Conservation (phyloP, 2,888 invertebrate genomes). For the Calliphora vomitoria region DNA sequence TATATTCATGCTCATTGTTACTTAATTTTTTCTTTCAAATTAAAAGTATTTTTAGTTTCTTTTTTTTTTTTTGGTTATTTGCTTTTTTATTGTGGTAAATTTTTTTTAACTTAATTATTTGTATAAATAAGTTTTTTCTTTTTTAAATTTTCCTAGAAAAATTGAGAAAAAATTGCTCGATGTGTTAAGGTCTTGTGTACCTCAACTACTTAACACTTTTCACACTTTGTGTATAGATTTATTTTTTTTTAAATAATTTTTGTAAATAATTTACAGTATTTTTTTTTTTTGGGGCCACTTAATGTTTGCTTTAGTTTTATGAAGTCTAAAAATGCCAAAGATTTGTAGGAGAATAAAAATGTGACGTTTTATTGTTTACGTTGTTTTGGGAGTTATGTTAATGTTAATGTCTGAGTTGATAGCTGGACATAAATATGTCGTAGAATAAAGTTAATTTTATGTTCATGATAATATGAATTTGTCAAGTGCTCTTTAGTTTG, state of each 20-base stretch:
- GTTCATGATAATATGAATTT: no score
- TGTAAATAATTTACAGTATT: not conserved
- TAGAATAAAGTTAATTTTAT: no score
- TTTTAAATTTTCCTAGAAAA: conserved; percentile 27
- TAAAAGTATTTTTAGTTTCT: conserved; percentile 29
- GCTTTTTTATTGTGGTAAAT: conserved; percentile 37
- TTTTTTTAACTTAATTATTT: conserved; percentile 25
- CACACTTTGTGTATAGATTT: conserved; percentile 19
- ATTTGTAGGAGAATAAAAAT: not conserved
- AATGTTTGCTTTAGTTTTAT: conserved; percentile 41
- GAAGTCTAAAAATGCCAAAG: conserved; percentile 13
- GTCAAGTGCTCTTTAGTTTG: not conserved
- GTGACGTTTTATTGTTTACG: not conserved
- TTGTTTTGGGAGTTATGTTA: not conserved
- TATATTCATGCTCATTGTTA: conserved; percentile 40
- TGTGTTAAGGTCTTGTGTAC: conserved; percentile 17
- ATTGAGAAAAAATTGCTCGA: not conserved
- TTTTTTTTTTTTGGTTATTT: not conserved
- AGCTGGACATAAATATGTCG: not conserved
- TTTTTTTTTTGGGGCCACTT: not conserved
- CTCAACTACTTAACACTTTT: conserved; percentile 23
- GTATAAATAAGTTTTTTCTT: conserved; percentile 12
- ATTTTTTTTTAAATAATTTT: conserved; percentile 27
- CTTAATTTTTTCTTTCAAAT: conserved; percentile 3
- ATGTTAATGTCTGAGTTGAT: not conserved